These are phyloP conservation scores for Diaphora mendica DNA, from an alignment of 2,888 invertebrate species.

Conservation along the genomic window DNA sequence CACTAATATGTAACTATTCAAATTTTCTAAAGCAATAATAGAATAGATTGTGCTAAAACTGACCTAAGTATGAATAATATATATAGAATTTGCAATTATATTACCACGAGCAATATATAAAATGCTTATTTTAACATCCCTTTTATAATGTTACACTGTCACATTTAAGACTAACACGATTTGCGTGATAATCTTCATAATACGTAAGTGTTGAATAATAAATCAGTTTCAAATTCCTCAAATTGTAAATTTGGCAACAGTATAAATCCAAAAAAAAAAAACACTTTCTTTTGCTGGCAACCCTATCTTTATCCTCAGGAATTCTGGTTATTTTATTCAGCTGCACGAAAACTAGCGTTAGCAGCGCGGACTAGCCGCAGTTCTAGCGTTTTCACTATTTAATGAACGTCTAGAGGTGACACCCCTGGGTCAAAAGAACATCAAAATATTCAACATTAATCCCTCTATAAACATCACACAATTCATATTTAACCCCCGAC, in stretches of 20 bases:
- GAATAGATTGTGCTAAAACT: no score
- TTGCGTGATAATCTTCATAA: background rate
- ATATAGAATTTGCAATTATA: no score
- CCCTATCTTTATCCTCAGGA: background rate
- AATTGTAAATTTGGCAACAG: background rate
- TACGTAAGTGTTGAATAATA: background rate
- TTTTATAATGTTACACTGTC: background rate
- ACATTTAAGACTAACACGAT: background rate
- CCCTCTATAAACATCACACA: constrained; percentile 45
- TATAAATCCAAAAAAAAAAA: background rate
- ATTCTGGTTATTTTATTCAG: background rate
- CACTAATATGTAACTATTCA: no score
- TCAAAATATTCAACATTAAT: constrained; percentile 34
- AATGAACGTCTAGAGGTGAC: background rate
- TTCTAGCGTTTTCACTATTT: background rate
- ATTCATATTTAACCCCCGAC: no score
- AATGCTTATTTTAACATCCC: no score
- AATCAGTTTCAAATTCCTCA: no score
- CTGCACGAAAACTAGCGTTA: background rate
- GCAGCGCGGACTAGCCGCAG: background rate
- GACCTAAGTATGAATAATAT: no score
- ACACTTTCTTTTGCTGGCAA: background rate
- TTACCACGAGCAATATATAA: no score
- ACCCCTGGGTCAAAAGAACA: constrained; percentile 3
- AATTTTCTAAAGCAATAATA: no score